Base-by-base conservation (phyloP, 2,797 vertebrate genomes). In the Paramormyrops hopkinsi region DNA sequence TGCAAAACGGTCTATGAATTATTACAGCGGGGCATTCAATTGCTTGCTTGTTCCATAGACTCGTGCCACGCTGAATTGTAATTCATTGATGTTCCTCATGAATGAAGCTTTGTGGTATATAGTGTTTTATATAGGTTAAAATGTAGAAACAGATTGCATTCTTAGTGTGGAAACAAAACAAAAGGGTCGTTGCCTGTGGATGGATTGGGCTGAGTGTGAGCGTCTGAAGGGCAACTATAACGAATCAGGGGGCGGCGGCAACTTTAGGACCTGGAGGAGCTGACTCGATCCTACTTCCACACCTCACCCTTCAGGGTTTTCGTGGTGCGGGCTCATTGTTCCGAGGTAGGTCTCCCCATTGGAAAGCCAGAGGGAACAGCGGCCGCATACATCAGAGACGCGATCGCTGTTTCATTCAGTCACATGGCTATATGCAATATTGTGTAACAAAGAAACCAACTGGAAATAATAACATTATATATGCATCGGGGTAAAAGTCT, bases 321-420 rank as follows among this genome's bases (percentile, higher is more conserved):
- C 89, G 84, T 87, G 85, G 89, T 88, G 89, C 88, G 88, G 86
- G 91, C 90, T 92, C 93, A 95, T 96, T 96, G 95, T 96, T 95
- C 93, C 85, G 87, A 89, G 88, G 86, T 82, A 88, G 92, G 93
- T 89, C 89, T 89, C 51, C 62, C 86, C 19, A 84, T 87, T 88
- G 93, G 48, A 89, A 90, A 90, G 91, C 86, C 89, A 90, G 46
- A 14, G 87, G 41, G 79, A 76, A 50, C 44, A 33, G 53, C 62
- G 8, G 50, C 29, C 19, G 50, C 8, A 82, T 22, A 37, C 65
- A 56, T 79, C 53, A 37, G 46, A 50, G 65, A 4, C 46, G 44
- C 82, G 33, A 87, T 33, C 37, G 44, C 50, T 33, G 90, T 88
- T 93, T 90, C 93, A 86, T 91, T 90, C 88, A 51, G 29, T 86